Evolutionary conservation across 2,888 invertebrate species (phyloP).

Genomic region (Caenorhabditis imperialis): DNA sequence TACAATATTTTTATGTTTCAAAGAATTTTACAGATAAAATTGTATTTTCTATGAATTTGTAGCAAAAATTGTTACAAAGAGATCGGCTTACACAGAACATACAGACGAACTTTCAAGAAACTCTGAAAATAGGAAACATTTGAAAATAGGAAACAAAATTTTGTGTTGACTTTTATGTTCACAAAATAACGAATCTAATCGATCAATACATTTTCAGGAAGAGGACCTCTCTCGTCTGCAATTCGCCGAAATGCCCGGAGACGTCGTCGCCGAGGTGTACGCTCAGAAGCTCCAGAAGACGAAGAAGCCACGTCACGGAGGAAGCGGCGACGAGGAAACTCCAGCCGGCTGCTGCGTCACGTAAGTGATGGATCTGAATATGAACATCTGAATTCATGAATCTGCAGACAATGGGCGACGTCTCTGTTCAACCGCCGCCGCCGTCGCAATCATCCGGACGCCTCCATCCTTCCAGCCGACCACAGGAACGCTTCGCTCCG

Average conservation of each 20-base stretch:
- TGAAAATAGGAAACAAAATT: no score
- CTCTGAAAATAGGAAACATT: no score
- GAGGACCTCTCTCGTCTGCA: constrained; percentile 62
- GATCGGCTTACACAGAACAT: no score
- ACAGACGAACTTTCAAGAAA: no score
- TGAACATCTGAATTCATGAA: background rate
- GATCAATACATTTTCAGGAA: constrained; percentile 60
- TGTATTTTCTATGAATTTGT: no score
- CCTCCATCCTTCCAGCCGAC: constrained; percentile 14
- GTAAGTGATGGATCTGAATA: constrained; percentile 9
- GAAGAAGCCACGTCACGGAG: constrained; percentile 18
- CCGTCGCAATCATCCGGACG: constrained; percentile 1
- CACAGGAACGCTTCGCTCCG: background rate
- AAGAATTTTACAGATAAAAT: no score
- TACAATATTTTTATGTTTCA: no score
- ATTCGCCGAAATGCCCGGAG: constrained; percentile 65
- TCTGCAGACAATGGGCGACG: constrained; percentile 37
- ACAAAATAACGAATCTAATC: no score
- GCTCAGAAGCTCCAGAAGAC: constrained; percentile 59
- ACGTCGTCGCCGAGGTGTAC: constrained; percentile 68
- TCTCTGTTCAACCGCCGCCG: constrained; percentile 28
- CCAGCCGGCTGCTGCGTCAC: constrained; percentile 41
- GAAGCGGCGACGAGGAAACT: constrained; percentile 8
- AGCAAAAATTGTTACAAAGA: no score
- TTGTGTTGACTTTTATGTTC: no score